phyloP scores from a whole-genome alignment of 2,797 vertebrate species.

The Enteromius afrohamiltoni region DNA sequence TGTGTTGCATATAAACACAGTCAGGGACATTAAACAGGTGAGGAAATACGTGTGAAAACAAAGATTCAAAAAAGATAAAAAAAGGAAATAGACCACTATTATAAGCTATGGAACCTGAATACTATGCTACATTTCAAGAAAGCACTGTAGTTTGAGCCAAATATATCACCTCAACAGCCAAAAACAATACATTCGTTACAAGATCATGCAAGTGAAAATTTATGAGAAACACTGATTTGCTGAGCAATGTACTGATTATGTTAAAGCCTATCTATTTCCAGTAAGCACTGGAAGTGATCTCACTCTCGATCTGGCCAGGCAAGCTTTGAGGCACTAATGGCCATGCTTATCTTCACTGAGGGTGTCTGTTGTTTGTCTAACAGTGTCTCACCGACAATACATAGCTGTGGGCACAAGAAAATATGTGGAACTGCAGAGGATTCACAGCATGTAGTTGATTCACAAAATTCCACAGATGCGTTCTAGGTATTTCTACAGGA shows the following conservation, averaged over 20 bases:
- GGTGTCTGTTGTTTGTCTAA: constrained; percentile 30
- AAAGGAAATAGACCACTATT: not conserved
- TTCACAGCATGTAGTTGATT: constrained; percentile 20
- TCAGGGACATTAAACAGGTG: not conserved
- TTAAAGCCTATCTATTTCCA: constrained; percentile 22
- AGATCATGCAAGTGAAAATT: not conserved
- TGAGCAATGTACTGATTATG: constrained; percentile 10
- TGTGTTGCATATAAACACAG: not conserved
- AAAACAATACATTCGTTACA: constrained; percentile 7
- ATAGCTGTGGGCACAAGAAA: constrained; percentile 14
- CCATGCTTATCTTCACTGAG: constrained; percentile 7
- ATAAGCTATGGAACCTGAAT: constrained; percentile 8
- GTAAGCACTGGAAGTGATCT: constrained; percentile 27
- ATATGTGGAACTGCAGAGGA: constrained; percentile 4
- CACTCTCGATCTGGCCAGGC: not conserved
- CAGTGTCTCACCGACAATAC: constrained; percentile 26
- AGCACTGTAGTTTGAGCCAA: constrained; percentile 3
- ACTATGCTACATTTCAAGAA: constrained; percentile 22
- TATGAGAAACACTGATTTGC: constrained; percentile 26
- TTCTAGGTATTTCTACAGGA: not conserved
- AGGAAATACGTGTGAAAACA: not conserved
- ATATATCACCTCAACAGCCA: not conserved
- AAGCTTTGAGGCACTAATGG: constrained; percentile 17
- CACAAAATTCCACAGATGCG: not conserved
- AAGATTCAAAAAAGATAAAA: not conserved